These are phyloP conservation scores for Sphyrna mokarran DNA, from an alignment of 2,113 vertebrate genomes.

Conservation along the genomic window DNA sequence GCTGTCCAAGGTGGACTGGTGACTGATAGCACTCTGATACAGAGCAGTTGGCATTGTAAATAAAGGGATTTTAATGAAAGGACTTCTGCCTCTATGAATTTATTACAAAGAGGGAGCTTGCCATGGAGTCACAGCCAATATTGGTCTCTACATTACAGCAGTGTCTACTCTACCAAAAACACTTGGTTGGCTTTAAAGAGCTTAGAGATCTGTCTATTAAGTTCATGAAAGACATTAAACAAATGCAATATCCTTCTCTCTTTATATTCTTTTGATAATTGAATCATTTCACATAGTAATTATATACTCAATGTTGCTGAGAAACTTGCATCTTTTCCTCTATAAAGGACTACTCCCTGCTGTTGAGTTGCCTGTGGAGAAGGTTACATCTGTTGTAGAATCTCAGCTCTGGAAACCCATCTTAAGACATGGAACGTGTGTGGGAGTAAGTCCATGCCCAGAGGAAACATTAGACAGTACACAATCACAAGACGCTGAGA, in stretches of 20 bases:
- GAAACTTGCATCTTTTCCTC: not conserved
- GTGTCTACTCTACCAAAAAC: not conserved
- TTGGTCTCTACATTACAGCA: not conserved
- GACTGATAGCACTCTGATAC: too few relatives aligned
- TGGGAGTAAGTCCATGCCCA: conserved; percentile 43
- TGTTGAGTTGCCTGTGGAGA: conserved; percentile 66
- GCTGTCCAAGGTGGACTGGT: too few relatives aligned
- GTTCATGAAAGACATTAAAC: too few relatives aligned
- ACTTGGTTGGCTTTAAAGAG: not conserved
- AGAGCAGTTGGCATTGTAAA: too few relatives aligned
- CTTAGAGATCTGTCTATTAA: not conserved
- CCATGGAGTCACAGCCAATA: not conserved
- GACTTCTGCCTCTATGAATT: too few relatives aligned
- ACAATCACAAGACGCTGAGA: conserved; percentile 43
- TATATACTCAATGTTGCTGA: not conserved
- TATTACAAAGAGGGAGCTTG: not conserved
- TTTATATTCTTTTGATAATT: not conserved
- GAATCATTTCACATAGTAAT: not conserved
- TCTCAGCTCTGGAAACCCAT: conserved; percentile 89
- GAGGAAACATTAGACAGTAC: conserved; percentile 41
- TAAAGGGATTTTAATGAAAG: too few relatives aligned
- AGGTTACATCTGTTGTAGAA: conserved; percentile 73
- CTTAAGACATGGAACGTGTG: conserved; percentile 75
- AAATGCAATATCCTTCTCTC: not conserved
- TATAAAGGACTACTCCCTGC: conserved; percentile 65